Percentiles rank a stretch among this genome's conserved stretches.
Conservation (phyloP, 2,113 vertebrate genomes). For the Chlorocebus sabaeus region DNA sequence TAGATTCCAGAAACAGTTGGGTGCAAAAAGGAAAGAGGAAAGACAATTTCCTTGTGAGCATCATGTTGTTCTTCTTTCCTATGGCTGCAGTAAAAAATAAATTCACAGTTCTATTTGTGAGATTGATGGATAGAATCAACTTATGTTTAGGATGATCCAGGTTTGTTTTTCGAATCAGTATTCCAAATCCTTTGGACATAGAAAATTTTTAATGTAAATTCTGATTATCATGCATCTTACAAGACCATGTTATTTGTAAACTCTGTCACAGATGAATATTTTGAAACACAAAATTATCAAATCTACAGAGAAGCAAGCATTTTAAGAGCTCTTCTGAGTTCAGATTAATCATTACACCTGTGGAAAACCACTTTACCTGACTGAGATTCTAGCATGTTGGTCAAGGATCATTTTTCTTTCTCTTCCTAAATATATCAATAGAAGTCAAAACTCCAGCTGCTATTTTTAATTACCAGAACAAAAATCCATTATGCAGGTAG, state of each 20-base stretch:
- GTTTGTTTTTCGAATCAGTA: not conserved
- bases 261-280: not conserved
- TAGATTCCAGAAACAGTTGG: not conserved
- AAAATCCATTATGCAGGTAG: constrained; percentile 48
- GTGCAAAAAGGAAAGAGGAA: not conserved
- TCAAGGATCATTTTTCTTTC: constrained; percentile 44
- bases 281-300: constrained; percentile 20
- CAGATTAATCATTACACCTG: not conserved
- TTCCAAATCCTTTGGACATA: not conserved
- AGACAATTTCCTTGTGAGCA: not conserved
- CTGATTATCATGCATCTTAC: not conserved
- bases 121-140: not conserved
- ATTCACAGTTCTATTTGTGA: not conserved
- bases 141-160: not conserved
- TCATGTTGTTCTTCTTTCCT: not conserved
- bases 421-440: constrained; percentile 41
- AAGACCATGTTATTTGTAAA: not conserved
- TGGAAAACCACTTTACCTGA: constrained; percentile 6
- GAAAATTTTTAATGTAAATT: not conserved
- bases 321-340: not conserved
- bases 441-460: constrained; percentile 61
- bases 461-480: constrained; percentile 66
- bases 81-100: not conserved
- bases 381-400: not conserved
- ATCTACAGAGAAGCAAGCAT: not conserved